Conservation (phyloP, 2,797 vertebrate species). For the Xiphophorus birchmanni region DNA sequence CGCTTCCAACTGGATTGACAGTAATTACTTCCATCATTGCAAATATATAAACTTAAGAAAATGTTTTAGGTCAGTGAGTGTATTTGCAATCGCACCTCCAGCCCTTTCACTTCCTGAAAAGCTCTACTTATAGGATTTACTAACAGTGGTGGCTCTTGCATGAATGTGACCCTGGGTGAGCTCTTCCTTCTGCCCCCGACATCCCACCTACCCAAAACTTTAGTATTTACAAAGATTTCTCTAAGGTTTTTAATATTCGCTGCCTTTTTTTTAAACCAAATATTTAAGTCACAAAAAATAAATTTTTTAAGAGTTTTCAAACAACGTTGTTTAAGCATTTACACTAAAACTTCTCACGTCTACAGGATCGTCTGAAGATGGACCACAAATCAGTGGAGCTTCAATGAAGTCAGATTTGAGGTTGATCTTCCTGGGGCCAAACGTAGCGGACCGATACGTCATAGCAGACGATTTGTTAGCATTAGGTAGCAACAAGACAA, state of each 20-base stretch:
- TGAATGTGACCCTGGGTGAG: background rate
- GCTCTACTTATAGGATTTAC: background rate
- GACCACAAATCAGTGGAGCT: background rate
- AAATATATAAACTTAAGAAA: background rate
- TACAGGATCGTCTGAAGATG: constrained; percentile 47
- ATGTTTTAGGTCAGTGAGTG: background rate
- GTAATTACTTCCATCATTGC: background rate
- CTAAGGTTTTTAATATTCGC: background rate
- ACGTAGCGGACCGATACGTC: constrained; percentile 50
- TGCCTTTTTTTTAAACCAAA: background rate
- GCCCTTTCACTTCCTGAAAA: background rate
- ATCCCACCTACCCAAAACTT: background rate
- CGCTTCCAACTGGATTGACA: background rate
- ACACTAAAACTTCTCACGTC: constrained; percentile 6
- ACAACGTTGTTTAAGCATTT: background rate
- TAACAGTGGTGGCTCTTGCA: background rate
- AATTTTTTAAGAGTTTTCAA: background rate
- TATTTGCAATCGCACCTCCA: background rate
- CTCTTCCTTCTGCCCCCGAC: background rate
- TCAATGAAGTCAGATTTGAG: constrained; percentile 50
- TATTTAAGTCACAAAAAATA: background rate
- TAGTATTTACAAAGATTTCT: background rate
- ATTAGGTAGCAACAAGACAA: constrained; percentile 21
- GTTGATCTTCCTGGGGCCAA: constrained; percentile 70
- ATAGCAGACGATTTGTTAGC: constrained; percentile 58